phyloP scores from a whole-genome alignment of 1,140 invertebrate species.

The Listronotus bonariensis region DNA sequence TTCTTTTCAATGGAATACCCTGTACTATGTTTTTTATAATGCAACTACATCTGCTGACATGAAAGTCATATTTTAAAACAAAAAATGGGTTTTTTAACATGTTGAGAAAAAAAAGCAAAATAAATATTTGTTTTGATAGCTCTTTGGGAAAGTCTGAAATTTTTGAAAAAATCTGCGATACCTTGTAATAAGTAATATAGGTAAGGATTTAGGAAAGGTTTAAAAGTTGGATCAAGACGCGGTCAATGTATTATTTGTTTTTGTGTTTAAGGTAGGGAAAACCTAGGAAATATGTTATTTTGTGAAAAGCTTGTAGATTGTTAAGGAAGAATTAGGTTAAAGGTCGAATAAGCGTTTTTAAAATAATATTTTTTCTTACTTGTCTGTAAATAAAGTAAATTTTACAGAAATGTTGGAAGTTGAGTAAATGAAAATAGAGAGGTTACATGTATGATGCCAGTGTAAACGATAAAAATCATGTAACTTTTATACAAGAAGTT shows the following conservation, averaged over 20 bases:
- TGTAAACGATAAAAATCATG: no score
- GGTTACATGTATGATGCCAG: no score
- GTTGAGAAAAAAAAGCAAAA: not conserved
- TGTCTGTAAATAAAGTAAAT: no score
- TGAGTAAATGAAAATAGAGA: no score
- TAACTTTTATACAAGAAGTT: no score
- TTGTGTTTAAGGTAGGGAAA: constrained; percentile 12
- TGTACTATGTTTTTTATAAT: no score
- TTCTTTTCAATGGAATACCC: no score
- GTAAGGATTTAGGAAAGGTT: constrained; percentile 28
- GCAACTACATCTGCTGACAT: no score
- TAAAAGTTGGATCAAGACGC: constrained; percentile 20
- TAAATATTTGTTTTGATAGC: constrained; percentile 3
- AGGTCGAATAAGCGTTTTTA: not conserved
- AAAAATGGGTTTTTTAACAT: not conserved
- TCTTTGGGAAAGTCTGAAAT: constrained; percentile 31
- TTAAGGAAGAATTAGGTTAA: not conserved
- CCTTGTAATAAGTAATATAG: constrained; percentile 33
- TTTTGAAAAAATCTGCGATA: constrained; percentile 36
- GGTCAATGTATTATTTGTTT: constrained; percentile 27
- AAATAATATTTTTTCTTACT: no score
- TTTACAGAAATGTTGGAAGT: no score
- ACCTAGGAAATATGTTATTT: constrained; percentile 27
- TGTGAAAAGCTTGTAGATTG: not conserved
- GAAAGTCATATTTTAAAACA: no score